Evolutionary conservation across 2,888 invertebrate genomes (phyloP).

Genomic region (Caenorhabditis plicata): DNA sequence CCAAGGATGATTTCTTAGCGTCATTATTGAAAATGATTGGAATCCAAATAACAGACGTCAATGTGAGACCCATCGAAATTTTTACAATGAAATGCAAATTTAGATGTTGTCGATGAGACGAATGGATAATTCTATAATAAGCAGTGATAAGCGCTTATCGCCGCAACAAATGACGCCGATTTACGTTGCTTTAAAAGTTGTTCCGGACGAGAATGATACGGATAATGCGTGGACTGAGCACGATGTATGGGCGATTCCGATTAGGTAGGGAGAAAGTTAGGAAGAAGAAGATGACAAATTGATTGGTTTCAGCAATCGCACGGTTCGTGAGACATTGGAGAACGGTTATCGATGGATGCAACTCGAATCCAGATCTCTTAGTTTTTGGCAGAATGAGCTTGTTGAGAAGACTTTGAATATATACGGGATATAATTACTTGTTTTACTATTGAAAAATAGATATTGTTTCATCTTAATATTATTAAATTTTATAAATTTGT

Average conservation of each 20-base stretch:
- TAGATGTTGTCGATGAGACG: slow-evolving; percentile 44
- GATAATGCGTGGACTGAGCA: slow-evolving; percentile 64
- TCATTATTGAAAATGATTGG: slow-evolving; percentile 40
- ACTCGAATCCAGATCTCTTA: too few species aligned
- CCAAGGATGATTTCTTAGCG: slow-evolving; percentile 42
- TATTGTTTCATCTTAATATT: too few species aligned
- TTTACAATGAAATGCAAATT: neutral
- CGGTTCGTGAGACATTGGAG: too few species aligned
- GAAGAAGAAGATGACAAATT: too few species aligned
- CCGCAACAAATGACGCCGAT: slow-evolving; percentile 37
- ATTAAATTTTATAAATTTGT: too few species aligned
- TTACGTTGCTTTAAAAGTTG: slow-evolving; percentile 27
- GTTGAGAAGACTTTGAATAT: slow-evolving; percentile 19
- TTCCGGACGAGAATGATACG: slow-evolving; percentile 51
- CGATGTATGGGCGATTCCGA: slow-evolving; percentile 50
- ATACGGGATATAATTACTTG: slow-evolving; percentile 25
- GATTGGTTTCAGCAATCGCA: neutral
- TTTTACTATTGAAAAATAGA: neutral
- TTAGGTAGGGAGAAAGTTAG: slow-evolving; percentile 28
- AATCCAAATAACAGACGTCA: slow-evolving; percentile 37
- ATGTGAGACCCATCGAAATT: slow-evolving; percentile 10
- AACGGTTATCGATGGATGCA: too few species aligned
- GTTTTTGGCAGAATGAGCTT: slow-evolving; percentile 27
- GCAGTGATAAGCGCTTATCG: slow-evolving; percentile 19
- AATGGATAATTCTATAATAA: slow-evolving; percentile 33